These are phyloP conservation scores for Pemphredon lugubris DNA, from an alignment of 2,888 invertebrate genomes.

Conservation along the genomic window DNA sequence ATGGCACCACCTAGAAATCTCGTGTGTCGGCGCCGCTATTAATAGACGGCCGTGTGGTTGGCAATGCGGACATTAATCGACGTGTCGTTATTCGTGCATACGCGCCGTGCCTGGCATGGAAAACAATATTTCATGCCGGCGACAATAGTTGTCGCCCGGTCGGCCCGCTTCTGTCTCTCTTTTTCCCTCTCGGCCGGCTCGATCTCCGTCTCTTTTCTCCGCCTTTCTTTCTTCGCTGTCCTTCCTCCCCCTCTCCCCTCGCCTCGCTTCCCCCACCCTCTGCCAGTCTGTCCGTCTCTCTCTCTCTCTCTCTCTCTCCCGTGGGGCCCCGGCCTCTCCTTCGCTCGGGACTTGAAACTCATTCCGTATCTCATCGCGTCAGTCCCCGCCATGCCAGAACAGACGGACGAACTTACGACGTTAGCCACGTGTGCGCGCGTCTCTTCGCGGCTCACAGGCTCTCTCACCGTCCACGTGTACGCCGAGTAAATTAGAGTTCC, in stretches of 20 bases:
- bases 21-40: slow-evolving; percentile 67
- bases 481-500: slow-evolving; percentile 29
- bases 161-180: slow-evolving; percentile 29
- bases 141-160: slow-evolving; percentile 69
- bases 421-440: slow-evolving; percentile 44
- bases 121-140: slow-evolving; percentile 73
- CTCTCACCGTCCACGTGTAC: slow-evolving; percentile 38
- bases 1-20: slow-evolving; percentile 59
- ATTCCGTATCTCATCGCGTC: slow-evolving; percentile 36
- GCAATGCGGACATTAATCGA: slow-evolving; percentile 74
- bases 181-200: slow-evolving; percentile 1
- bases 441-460: slow-evolving; percentile 14
- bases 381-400: slow-evolving; percentile 44
- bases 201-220: not conserved
- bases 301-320: slow-evolving; percentile 8
- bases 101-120: slow-evolving; percentile 73
- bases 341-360: slow-evolving; percentile 26
- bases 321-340: too few species aligned
- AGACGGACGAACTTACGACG: slow-evolving; percentile 37
- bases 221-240: not conserved
- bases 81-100: slow-evolving; percentile 74
- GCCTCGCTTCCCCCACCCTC: slow-evolving; percentile 5
- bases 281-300: slow-evolving; percentile 7
- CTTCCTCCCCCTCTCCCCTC: slow-evolving; percentile 3
- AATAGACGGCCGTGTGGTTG: slow-evolving; percentile 69